These are phyloP conservation scores for Cervus canadensis DNA, from an alignment of 2,113 vertebrate genomes.

Conservation along the genomic window DNA sequence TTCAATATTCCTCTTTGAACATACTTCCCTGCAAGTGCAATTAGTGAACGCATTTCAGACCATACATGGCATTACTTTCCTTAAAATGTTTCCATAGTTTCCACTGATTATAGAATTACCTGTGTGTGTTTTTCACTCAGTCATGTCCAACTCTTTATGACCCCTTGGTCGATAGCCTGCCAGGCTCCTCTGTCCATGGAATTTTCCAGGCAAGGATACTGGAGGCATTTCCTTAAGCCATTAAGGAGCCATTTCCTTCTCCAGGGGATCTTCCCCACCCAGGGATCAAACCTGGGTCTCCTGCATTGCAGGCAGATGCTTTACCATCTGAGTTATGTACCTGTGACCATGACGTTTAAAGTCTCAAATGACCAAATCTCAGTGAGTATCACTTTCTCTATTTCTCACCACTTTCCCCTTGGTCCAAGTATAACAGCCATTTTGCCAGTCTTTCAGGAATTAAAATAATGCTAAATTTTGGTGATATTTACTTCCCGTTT, in stretches of 20 bases:
- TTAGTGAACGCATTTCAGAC: background rate
- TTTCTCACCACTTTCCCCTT: background rate
- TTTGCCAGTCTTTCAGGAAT: background rate
- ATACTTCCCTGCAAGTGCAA: background rate
- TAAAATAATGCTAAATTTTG: background rate
- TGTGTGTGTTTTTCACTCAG: background rate
- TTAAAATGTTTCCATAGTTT: background rate
- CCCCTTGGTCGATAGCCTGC: background rate
- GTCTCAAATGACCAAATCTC: background rate
- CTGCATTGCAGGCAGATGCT: background rate
- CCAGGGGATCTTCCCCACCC: background rate
- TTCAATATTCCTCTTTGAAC: background rate
- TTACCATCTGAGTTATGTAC: background rate
- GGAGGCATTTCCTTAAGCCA: too few relatives aligned
- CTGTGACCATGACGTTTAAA: background rate
- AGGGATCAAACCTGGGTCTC: background rate
- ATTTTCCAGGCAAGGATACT: background rate
- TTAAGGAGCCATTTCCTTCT: background rate
- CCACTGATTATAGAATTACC: background rate
- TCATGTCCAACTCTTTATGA: background rate
- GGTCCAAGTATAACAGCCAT: background rate
- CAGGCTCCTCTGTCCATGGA: background rate
- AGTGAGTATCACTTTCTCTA: background rate
- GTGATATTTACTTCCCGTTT: background rate
- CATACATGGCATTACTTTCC: background rate